phyloP scores from a whole-genome alignment of 2,888 invertebrate genomes.

The Nowickia ferox region DNA sequence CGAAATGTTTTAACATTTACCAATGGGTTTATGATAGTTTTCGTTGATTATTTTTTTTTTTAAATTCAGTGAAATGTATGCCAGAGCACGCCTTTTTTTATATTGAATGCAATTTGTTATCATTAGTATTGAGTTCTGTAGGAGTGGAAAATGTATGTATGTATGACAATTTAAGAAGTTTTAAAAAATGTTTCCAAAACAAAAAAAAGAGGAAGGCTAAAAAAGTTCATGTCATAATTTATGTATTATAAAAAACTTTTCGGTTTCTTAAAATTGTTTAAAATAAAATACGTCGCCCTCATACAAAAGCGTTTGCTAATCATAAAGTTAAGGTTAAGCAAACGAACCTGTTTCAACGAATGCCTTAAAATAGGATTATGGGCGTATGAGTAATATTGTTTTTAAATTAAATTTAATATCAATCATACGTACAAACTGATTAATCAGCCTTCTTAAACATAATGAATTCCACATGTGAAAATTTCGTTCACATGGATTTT shows the following conservation, averaged over 20 bases:
- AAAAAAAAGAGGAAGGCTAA: background rate
- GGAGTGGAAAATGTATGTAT: constrained; percentile 36
- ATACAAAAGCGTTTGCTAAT: too few relatives aligned
- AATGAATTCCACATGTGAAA: too few relatives aligned
- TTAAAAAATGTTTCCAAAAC: background rate
- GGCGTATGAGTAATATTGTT: constrained; percentile 2
- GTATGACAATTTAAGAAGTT: constrained; percentile 32
- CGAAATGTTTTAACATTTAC: constrained; percentile 60
- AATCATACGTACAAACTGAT: background rate
- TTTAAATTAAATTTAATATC: background rate
- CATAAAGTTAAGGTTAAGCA: too few relatives aligned
- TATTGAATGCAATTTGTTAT: constrained; percentile 61
- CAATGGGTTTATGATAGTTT: constrained; percentile 53
- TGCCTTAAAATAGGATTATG: too few relatives aligned
- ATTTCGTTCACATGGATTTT: too few relatives aligned
- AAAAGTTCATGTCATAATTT: too few relatives aligned
- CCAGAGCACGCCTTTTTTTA: constrained; percentile 58
- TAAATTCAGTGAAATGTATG: constrained; percentile 44
- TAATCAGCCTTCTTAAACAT: too few relatives aligned
- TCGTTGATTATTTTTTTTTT: constrained; percentile 21
- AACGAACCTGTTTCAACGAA: too few relatives aligned
- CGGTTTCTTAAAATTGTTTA: too few relatives aligned
- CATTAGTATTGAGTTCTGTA: constrained; percentile 51
- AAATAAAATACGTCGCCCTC: too few relatives aligned
- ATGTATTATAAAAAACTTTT: too few relatives aligned